These are phyloP conservation scores for Rousettus leschenaultii DNA, from an alignment of 2,113 vertebrate species.

Conservation along the genomic window DNA sequence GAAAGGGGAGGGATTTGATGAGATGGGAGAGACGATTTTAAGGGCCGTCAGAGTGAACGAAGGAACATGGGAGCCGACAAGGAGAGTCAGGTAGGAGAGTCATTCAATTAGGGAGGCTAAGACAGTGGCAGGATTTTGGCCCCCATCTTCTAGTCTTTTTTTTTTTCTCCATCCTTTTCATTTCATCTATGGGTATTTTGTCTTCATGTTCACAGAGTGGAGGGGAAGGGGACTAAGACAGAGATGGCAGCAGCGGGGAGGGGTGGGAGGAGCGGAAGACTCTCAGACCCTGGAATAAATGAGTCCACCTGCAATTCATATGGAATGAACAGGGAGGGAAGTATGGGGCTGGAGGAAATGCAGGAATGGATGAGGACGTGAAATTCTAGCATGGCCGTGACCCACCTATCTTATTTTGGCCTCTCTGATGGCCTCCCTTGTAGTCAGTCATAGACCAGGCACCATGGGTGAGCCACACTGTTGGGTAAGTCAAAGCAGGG, in stretches of 20 bases:
- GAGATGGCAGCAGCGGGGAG: background rate
- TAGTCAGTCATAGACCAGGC: background rate
- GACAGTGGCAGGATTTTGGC: background rate
- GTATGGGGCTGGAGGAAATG: accelerated
- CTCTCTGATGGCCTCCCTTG: background rate
- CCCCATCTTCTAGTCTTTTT: background rate
- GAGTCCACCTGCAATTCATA: background rate
- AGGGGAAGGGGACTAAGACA: background rate
- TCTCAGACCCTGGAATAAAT: slow-evolving; percentile 44
- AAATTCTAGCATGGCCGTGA: accelerated
- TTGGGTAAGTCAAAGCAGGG: background rate
- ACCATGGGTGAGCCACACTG: background rate
- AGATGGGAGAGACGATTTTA: slow-evolving; percentile 58
- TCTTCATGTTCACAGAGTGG: slow-evolving; percentile 69
- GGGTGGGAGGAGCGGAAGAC: background rate
- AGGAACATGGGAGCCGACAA: slow-evolving; percentile 66
- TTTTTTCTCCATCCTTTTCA: background rate
- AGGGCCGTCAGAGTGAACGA: slow-evolving; percentile 67
- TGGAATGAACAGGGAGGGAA: background rate
- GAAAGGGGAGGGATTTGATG: slow-evolving; percentile 73
- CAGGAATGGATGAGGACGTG: background rate
- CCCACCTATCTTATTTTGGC: background rate
- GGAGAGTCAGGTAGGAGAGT: slow-evolving; percentile 74
- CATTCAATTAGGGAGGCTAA: slow-evolving; percentile 73
- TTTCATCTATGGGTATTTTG: slow-evolving; percentile 68